A percentile compares a stretch with the other conserved stretches of the same genome.
These are phyloP conservation scores for Deilephila elpenor DNA, from an alignment of 2,888 invertebrate species.

Conservation along the genomic window DNA sequence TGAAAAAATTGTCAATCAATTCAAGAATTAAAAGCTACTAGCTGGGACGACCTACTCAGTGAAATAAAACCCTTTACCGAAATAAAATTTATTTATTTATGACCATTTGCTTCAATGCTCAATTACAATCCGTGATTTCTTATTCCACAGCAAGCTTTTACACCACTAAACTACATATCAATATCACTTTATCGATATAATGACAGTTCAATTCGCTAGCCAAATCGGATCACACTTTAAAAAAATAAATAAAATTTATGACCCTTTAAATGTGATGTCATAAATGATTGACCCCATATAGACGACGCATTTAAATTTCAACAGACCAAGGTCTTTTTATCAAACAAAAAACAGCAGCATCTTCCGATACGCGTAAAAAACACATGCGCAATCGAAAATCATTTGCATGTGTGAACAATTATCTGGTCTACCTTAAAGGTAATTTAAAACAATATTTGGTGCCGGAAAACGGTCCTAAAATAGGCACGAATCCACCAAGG, in stretches of 20 bases:
- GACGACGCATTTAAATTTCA: constrained; percentile 1
- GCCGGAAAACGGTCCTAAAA: constrained; percentile 80
- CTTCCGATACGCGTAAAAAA: constrained; percentile 8
- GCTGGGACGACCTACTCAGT: too few relatives aligned
- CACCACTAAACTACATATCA: too few relatives aligned
- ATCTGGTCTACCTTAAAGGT: constrained; percentile 18
- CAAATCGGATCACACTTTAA: not conserved
- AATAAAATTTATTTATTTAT: too few relatives aligned
- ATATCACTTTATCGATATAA: too few relatives aligned
- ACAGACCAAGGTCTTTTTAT: not conserved
- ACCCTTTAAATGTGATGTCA: not conserved
- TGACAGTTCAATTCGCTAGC: not conserved
- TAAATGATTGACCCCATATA: constrained; percentile 2
- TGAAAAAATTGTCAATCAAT: too few relatives aligned
- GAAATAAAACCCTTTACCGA: too few relatives aligned
- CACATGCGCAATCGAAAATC: constrained; percentile 5
- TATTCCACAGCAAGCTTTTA: too few relatives aligned
- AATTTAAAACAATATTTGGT: constrained; percentile 50
- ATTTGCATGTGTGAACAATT: constrained; percentile 22
- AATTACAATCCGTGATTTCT: too few relatives aligned
- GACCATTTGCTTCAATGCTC: too few relatives aligned
- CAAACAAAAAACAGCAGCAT: not conserved
- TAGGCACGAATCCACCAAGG: constrained; percentile 71
- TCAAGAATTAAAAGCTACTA: too few relatives aligned
- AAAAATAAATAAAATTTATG: too few relatives aligned